phyloP scores from a whole-genome alignment of 2,797 vertebrate genomes.

The Hydrocynus forskahlii region DNA sequence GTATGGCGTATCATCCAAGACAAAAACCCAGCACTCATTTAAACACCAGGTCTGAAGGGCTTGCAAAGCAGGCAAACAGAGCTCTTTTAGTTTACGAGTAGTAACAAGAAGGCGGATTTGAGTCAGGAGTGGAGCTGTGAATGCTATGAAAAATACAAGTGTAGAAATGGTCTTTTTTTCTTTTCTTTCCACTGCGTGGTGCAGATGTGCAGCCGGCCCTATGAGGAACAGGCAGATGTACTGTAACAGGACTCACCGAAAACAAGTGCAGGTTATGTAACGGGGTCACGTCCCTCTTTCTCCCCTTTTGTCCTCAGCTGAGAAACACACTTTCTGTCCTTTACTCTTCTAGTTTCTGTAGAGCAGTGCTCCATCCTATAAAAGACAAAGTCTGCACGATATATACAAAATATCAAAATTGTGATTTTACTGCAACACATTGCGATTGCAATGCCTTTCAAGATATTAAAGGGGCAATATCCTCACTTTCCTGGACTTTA shows the following conservation, averaged over 20 bases:
- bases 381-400: background rate
- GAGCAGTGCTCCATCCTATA: background rate
- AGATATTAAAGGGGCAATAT: too few relatives aligned
- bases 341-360: background rate
- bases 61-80: background rate
- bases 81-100: background rate
- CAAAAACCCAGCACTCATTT: background rate
- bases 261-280: conserved; percentile 1
- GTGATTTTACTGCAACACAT: too few relatives aligned
- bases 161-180: background rate
- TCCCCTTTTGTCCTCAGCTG: background rate
- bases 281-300: background rate
- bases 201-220: conserved; percentile 1
- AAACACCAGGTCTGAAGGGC: background rate
- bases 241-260: background rate
- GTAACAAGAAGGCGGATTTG: background rate
- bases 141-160: background rate
- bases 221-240: conserved; percentile 7
- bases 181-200: background rate
- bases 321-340: background rate
- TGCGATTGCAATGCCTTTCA: too few relatives aligned
- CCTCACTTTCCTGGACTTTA: too few relatives aligned
- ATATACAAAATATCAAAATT: background rate
- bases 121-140: background rate
- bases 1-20: background rate